Evolutionary conservation across 2,888 invertebrate species (phyloP), one percentile per base, ranked within the genome.

Genomic region (Parnassius mnemosyne): DNA sequence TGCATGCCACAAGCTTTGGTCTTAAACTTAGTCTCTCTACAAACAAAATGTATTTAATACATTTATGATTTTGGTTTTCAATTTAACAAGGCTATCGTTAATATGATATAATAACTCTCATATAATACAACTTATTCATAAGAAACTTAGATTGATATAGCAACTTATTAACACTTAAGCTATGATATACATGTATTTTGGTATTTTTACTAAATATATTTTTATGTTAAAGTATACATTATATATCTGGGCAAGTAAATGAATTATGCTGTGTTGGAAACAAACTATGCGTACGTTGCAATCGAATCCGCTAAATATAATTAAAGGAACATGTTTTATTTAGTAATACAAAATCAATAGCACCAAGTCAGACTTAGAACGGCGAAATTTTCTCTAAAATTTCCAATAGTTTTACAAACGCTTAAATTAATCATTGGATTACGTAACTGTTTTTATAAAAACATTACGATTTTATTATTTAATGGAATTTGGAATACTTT

Each of bases 351-450:
- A 60, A 54, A 47, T 41, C 44, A 58, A n/a, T 52, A 53, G 49
- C 53, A 53, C 60, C 53, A 9, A 53, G 11, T 54, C 60, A 60
- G 60, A 60, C 53, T 53, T 54, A n/a, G 49, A 60, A 60, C 2
- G 42, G 53, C n/a, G 5, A 42, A 47, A 44, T 25, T 25, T 60
- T 41, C 1, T n/a, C 3, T 16, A 9, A 10, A 42, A 47, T 41
- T 34, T 41, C 34, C 59, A 47, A 47, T 59, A 41, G 41, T 54
- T 13, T 58, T 34, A 53, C 2, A 47, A 42, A 44, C 16, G 12
- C 20, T 20, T 25, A 58, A 58, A 34, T 34, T 49, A 49, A 47
- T 16, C 16, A 42, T 16, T n/a, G 20, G 12, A 53, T n/a, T 53
- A 25, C 34, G 1, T 7, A 5, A 52, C 41, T 51, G 16, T 13